Evolutionary conservation across 2,797 vertebrate species (phyloP).

Genomic region (Luscinia megarhynchos): DNA sequence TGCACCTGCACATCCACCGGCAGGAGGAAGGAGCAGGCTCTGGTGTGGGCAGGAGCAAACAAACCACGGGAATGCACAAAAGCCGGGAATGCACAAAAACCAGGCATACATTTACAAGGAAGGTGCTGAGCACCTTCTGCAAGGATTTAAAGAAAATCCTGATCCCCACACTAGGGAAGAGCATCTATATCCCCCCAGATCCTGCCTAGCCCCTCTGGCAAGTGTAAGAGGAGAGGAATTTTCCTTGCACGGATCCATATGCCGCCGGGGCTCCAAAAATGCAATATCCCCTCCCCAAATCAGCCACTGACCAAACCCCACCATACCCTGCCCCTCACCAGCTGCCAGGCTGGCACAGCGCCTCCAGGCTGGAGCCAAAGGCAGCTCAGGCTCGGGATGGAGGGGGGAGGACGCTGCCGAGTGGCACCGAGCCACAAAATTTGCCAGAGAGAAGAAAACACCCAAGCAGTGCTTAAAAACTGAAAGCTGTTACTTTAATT

Average conservation of each 20-base stretch:
- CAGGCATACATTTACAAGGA: accelerated
- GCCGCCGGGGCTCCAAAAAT: neutral
- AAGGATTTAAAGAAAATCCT: neutral
- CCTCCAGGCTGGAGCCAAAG: neutral
- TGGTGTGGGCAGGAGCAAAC: neutral
- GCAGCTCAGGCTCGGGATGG: neutral
- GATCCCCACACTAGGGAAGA: accelerated
- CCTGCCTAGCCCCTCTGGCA: neutral
- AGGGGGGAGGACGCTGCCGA: neutral
- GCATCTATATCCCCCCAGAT: neutral
- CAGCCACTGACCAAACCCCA: neutral
- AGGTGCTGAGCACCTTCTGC: neutral
- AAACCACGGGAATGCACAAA: neutral
- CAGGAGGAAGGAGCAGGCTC: neutral
- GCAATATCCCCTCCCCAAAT: neutral
- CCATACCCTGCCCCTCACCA: neutral
- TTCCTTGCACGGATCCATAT: accelerated
- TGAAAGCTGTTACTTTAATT: constrained; percentile 79
- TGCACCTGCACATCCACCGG: neutral
- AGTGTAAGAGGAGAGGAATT: neutral
- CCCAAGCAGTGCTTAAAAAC: constrained; percentile 66
- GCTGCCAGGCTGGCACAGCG: neutral
- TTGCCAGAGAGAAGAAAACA: constrained; percentile 41
- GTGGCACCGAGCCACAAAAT: neutral
- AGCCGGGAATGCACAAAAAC: neutral